Evolutionary conservation across 2,888 invertebrate genomes (phyloP).

Genomic region (Polymixis flavicincta): DNA sequence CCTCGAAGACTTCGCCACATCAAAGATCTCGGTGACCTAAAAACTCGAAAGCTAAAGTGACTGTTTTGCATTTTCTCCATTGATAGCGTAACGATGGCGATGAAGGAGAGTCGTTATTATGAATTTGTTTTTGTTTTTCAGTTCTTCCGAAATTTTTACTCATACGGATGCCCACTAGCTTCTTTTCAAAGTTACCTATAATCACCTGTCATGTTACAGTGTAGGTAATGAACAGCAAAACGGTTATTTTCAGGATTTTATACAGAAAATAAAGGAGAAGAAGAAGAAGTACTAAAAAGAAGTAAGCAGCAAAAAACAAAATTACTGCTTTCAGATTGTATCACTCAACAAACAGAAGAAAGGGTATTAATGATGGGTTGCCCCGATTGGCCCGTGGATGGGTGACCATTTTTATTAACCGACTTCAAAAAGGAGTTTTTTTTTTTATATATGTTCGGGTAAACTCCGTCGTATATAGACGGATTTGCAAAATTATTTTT

Average conservation of each 20-base stretch:
- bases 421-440: too few relatives aligned
- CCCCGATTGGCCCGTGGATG: too few relatives aligned
- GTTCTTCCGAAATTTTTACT: background rate
- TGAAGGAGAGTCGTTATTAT: slow-evolving; percentile 1
- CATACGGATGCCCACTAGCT: background rate
- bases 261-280: background rate
- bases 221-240: background rate
- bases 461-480: too few relatives aligned
- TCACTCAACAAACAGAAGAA: too few relatives aligned
- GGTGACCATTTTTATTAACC: too few relatives aligned
- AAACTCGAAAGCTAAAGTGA: slow-evolving; percentile 26
- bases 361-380: background rate
- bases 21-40: slow-evolving; percentile 53
- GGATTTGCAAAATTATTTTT: too few relatives aligned
- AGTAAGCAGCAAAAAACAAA: too few relatives aligned
- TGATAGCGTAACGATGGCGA: slow-evolving; percentile 14
- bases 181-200: background rate
- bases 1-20: slow-evolving; percentile 46
- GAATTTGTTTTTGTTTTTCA: background rate
- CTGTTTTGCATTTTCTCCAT: slow-evolving; percentile 35
- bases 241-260: too few relatives aligned
- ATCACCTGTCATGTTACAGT: background rate
- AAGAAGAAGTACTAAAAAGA: too few relatives aligned
- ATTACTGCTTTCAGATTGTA: too few relatives aligned
- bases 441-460: too few relatives aligned